Percentiles rank a stretch among this genome's conserved stretches.
Evolutionary conservation across 2,113 vertebrate genomes (phyloP).

Genomic region (Saccopteryx bilineata): DNA sequence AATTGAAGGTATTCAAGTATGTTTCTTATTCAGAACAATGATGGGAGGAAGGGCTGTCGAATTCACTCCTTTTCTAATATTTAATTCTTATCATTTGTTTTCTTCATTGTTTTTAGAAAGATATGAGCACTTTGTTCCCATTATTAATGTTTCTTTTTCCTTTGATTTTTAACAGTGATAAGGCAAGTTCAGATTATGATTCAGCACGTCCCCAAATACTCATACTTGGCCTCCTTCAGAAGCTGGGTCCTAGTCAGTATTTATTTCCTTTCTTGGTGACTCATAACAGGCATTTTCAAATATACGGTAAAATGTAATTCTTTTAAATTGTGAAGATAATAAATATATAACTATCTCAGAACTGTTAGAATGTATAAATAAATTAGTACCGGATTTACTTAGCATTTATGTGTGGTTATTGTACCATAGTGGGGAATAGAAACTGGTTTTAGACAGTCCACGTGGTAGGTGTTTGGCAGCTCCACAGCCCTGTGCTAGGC

Average conservation of each 20-base stretch:
- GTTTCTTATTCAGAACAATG: not conserved
- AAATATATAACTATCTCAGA: not conserved
- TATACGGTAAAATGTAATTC: not conserved
- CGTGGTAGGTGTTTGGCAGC: fast-evolving
- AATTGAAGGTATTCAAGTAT: not conserved
- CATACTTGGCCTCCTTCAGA: not conserved
- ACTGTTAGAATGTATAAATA: not conserved
- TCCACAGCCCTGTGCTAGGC: fast-evolving
- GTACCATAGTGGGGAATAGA: not conserved
- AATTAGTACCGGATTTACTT: not conserved
- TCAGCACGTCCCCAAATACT: not conserved
- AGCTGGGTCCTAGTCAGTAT: not conserved
- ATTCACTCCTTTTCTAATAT: not conserved
- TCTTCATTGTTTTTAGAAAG: slow-evolving; percentile 13
- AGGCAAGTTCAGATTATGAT: not conserved
- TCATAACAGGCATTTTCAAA: not conserved
- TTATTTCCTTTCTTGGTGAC: not conserved
- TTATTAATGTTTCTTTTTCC: not conserved
- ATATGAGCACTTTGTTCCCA: not conserved
- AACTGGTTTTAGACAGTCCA: too few relatives aligned
- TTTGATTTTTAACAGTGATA: not conserved
- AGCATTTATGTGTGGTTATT: not conserved
- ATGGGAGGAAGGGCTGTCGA: not conserved
- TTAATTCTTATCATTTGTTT: not conserved
- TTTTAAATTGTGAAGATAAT: not conserved